These are phyloP conservation scores for Antrozous pallidus DNA, from an alignment of 2,797 vertebrate species.

Conservation along the genomic window DNA sequence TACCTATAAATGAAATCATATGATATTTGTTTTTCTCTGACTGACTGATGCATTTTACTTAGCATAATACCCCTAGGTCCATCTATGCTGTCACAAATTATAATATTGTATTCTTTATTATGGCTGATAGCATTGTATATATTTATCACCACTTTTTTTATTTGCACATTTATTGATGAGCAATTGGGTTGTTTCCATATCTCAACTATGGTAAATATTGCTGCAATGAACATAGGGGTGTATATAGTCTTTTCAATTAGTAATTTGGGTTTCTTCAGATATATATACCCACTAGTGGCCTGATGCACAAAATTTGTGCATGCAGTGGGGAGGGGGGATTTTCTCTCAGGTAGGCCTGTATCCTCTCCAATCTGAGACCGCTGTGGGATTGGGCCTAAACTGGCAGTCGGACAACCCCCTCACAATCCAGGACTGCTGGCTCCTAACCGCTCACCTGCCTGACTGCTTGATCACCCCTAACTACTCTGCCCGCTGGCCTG, in stretches of 20 bases:
- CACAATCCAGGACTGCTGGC: too few species aligned
- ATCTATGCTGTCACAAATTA: neutral
- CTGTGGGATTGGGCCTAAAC: too few species aligned
- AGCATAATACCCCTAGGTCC: neutral
- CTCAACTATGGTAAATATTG: neutral
- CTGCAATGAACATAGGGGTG: neutral
- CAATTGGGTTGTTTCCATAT: neutral
- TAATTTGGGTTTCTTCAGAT: neutral
- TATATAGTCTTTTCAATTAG: neutral
- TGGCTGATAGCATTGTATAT: neutral
- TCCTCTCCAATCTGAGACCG: too few species aligned
- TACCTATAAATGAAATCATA: neutral
- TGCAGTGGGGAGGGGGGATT: too few species aligned
- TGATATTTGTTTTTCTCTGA: neutral
- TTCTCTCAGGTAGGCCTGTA: too few species aligned
- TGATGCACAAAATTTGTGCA: too few species aligned
- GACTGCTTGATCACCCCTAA: too few species aligned
- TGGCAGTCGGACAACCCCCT: too few species aligned
- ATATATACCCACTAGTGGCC: neutral
- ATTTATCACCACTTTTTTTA: neutral
- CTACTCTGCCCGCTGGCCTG: too few species aligned
- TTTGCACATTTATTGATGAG: neutral
- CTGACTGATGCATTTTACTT: neutral
- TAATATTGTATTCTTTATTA: neutral
- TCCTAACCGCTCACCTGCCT: too few species aligned